Conservation (phyloP, 2,888 invertebrate species). For the Gymnosoma rotundatum region DNA sequence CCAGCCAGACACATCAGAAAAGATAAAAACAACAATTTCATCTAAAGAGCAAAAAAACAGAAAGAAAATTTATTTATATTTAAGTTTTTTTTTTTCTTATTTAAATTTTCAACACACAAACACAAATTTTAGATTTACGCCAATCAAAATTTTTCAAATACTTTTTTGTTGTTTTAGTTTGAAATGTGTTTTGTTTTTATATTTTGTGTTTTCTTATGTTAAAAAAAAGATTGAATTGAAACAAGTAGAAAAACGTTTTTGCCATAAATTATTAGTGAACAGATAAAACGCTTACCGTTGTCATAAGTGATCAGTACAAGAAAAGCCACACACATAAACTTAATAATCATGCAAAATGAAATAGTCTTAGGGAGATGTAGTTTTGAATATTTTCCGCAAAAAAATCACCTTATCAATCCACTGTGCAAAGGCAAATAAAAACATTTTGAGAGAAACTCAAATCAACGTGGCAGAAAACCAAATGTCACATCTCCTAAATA, state of each 20-base stretch:
- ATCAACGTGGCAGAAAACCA: conserved; percentile 36
- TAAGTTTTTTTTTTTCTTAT: conserved; percentile 5
- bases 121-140: conserved; percentile 52
- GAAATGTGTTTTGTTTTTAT: background rate
- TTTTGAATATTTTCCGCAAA: too few species aligned
- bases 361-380: too few species aligned
- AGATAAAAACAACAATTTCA: conserved; percentile 23
- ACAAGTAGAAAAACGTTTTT: conserved; percentile 61
- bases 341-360: too few species aligned
- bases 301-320: conserved; percentile 69
- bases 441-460: conserved; percentile 23
- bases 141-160: conserved; percentile 69
- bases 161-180: background rate
- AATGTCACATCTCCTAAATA: conserved; percentile 15
- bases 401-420: conserved; percentile 2
- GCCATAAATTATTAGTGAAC: conserved; percentile 67
- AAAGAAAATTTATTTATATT: background rate
- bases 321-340: conserved; percentile 49
- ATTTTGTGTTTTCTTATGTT: background rate
- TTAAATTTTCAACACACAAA: conserved; percentile 6
- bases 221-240: conserved; percentile 13
- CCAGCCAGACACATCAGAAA: conserved; percentile 58
- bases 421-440: conserved; percentile 12
- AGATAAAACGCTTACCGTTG: conserved; percentile 69
- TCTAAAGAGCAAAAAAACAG: background rate